Evolutionary conservation across 2,888 invertebrate genomes (phyloP), one percentile per base, ranked within the genome.

Genomic region (Thelaira solivaga): DNA sequence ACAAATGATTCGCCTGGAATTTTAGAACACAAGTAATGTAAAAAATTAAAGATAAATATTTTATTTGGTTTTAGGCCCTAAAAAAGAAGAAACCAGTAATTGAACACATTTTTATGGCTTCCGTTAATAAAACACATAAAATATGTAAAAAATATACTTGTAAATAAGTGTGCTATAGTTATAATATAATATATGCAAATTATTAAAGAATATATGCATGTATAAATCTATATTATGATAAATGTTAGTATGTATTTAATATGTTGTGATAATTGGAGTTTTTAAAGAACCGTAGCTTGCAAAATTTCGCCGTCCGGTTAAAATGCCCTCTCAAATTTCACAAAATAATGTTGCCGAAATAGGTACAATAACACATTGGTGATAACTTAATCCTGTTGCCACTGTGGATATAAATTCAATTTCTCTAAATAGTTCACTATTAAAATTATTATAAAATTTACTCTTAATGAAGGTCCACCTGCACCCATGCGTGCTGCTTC

Each of bases 401-500:
- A 88, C 87, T 87, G 79, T 22, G 83, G 83, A 83, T 11, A 13
- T 18, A 71, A 47, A 47, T 29, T 4, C 4, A 49, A 43, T 20
- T 43, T n/a, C 5, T 3, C 4, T 6, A 4, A 16, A 1, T 13
- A 39, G 16, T 39, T 2, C 6, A 39, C n/a, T 39, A 39, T 6
- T 5, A 39, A 39, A 39, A n/a, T n/a, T n/a, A n/a, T n/a, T n/a
- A n/a, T 20, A 36, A 16, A 45, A 10, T 4, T 69, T 13, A 85
- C 86, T 72, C 73, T 84, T 24, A 85, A 80, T 13, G 80, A 75
- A 1, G 85, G 82, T 1, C 82, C 85, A n/a, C 43, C 13, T 6
- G 53, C 11, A 29, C 88, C 87, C 41, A 82, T 81, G 2, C 85
- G 84, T 0, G 85, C 85, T 0, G 85, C 83, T 34, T 92, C 92